Evolutionary conservation across 2,888 invertebrate species (phyloP).

Genomic region (Petrolisthes manimaculis): DNA sequence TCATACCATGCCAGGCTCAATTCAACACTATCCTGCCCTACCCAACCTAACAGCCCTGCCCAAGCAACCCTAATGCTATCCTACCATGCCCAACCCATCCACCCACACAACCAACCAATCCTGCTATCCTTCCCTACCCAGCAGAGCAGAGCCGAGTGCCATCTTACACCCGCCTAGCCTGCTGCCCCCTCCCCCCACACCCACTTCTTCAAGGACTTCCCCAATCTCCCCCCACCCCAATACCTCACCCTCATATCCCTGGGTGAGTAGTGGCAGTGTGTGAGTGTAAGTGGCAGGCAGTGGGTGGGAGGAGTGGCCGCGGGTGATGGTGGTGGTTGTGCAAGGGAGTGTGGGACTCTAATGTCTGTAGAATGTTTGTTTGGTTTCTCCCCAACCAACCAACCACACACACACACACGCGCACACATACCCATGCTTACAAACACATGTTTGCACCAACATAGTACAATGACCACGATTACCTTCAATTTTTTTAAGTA

Average conservation of each 20-base stretch:
- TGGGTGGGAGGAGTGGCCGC: background rate
- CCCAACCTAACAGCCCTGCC: background rate
- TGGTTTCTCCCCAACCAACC: no score
- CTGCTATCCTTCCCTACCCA: background rate
- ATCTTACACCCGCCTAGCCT: background rate
- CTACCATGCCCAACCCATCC: background rate
- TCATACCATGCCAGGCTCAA: background rate
- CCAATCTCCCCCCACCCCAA: background rate
- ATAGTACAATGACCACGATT: no score
- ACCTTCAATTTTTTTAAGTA: no score
- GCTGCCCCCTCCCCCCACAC: background rate
- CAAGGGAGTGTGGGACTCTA: background rate
- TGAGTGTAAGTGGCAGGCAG: background rate
- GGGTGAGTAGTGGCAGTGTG: slow-evolving; percentile 20
- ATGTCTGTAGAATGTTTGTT: background rate
- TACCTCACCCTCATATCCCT: background rate
- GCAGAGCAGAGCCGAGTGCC: background rate
- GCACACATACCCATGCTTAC: no score
- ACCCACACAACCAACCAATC: background rate
- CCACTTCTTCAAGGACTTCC: background rate
- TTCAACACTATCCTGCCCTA: background rate
- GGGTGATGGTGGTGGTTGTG: slow-evolving; percentile 2
- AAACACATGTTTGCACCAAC: no score
- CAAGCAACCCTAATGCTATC: background rate
- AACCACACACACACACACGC: no score